These are phyloP conservation scores for Tachyglossus aculeatus DNA, from an alignment of 2,797 vertebrate species.

Conservation along the genomic window DNA sequence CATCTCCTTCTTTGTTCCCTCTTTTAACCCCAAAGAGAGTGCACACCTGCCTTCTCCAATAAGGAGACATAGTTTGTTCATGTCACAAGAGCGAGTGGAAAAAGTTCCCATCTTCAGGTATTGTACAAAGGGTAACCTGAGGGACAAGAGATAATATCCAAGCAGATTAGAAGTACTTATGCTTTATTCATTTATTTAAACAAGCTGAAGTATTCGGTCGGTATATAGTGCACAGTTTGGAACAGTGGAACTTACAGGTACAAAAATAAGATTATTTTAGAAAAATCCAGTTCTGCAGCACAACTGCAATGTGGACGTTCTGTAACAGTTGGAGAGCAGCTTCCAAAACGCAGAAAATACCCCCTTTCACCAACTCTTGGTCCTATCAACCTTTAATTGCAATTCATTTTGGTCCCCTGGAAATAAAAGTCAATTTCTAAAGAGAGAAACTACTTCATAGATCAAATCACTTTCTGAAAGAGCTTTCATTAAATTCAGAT, in stretches of 20 bases:
- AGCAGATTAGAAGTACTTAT: conserved; percentile 44
- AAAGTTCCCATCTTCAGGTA: fast-evolving
- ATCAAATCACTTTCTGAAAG: conserved; percentile 14
- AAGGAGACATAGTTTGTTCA: too few relatives aligned
- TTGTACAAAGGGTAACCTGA: neutral
- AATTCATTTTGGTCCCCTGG: neutral
- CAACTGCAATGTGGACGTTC: neutral
- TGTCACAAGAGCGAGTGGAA: too few relatives aligned
- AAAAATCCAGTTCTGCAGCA: conserved; percentile 43
- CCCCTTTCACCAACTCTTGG: neutral
- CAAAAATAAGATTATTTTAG: conserved; percentile 51
- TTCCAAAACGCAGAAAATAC: neutral
- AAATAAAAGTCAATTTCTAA: neutral
- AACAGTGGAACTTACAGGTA: conserved; percentile 38
- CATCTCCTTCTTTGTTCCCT: too few relatives aligned
- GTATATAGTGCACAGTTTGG: conserved; percentile 46
- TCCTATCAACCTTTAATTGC: conserved; percentile 17
- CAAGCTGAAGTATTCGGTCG: conserved; percentile 37
- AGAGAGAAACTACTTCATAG: conserved; percentile 13
- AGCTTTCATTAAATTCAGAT: neutral
- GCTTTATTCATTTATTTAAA: conserved; percentile 69
- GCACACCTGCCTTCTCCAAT: too few relatives aligned
- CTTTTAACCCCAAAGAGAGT: too few relatives aligned
- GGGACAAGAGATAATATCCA: neutral
- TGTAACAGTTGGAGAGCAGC: neutral